These are phyloP conservation scores for Micoletzkya japonica DNA, from an alignment of 2,888 invertebrate genomes.

Conservation along the genomic window DNA sequence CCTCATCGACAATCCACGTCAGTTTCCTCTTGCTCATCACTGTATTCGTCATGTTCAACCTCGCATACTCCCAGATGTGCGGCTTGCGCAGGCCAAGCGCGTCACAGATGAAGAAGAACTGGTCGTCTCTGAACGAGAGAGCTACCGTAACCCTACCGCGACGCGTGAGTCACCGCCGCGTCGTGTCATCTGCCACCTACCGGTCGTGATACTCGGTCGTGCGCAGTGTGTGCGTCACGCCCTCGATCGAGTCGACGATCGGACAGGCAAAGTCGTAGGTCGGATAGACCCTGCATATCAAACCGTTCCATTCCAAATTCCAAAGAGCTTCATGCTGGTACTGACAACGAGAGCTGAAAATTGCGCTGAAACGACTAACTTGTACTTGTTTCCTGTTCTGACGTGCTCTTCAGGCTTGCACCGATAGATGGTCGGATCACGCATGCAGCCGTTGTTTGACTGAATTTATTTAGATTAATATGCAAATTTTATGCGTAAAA, in stretches of 20 bases:
- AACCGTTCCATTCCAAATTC: too few species aligned
- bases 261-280: constrained; percentile 99
- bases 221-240: constrained; percentile 92
- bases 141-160: not conserved
- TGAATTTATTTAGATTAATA: too few species aligned
- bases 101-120: constrained; percentile 90
- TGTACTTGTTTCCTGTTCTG: constrained; percentile 88
- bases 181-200: constrained; percentile 11
- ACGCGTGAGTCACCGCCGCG: not conserved
- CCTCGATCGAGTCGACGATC: constrained; percentile 94
- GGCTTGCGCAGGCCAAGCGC: constrained; percentile 84
- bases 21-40: constrained; percentile 94
- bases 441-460: constrained; percentile 90
- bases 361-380: constrained; percentile 70
- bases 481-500: too few species aligned
- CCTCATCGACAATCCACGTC: constrained; percentile 95
- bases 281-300: constrained; percentile 82
- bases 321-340: not conserved
- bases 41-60: constrained; percentile 96
- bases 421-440: constrained; percentile 97
- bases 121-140: constrained; percentile 74
- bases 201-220: constrained; percentile 98
- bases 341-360: not conserved
- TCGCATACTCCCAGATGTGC: constrained; percentile 91
- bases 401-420: constrained; percentile 95